phyloP scores from a whole-genome alignment of 2,888 invertebrate genomes.

The Cantharis nigra region DNA sequence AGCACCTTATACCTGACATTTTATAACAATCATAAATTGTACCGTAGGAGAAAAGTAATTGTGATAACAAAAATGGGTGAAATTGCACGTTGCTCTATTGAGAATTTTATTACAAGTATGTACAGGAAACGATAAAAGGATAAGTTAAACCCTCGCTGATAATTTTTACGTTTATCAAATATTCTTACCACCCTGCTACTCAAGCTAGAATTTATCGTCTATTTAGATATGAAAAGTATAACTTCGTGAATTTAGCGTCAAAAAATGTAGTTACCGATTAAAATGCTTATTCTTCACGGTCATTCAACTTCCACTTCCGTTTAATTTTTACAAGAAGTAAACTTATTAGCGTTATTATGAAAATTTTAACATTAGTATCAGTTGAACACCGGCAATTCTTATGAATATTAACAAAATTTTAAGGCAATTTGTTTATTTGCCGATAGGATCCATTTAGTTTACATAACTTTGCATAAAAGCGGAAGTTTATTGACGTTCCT shows the following conservation, averaged over 20 bases:
- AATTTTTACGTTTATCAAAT: neutral
- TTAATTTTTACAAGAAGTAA: neutral
- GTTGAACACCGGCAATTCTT: neutral
- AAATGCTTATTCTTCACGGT: conserved; percentile 14
- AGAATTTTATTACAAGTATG: neutral
- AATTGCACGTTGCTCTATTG: neutral
- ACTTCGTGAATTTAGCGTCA: conserved; percentile 11
- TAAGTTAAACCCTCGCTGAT: neutral
- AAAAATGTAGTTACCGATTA: conserved; percentile 9
- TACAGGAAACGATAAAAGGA: neutral
- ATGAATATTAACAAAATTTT: neutral
- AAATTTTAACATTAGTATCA: neutral
- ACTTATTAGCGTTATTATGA: neutral
- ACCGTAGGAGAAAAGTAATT: neutral
- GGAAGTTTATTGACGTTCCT: neutral
- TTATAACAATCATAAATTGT: neutral
- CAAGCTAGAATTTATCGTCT: neutral
- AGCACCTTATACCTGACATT: neutral
- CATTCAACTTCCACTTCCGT: conserved; percentile 23
- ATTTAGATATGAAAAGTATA: neutral
- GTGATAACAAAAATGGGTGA: neutral
- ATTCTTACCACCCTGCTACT: neutral
- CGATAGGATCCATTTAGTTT: neutral
- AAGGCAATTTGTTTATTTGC: neutral
- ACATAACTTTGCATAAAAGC: neutral